Evolutionary conservation across 1,140 invertebrate genomes (phyloP), one percentile per base, ranked within the genome.

Genomic region (Rhagoletis pomonella): DNA sequence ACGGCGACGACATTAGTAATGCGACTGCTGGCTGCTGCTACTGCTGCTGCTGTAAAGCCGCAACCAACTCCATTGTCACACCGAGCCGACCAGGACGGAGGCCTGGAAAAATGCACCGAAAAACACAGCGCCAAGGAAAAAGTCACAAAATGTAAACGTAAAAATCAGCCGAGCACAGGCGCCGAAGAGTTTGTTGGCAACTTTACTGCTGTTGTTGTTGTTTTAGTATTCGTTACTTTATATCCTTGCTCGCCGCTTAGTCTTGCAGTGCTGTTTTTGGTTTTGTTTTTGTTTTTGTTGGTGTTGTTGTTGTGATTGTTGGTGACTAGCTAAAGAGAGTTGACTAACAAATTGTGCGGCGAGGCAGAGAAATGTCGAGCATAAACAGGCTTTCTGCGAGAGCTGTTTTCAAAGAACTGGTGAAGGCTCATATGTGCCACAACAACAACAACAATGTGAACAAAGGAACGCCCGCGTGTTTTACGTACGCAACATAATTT

Each of bases 1-100:
- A 87, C 88, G 81, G 67, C 88, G 86, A 88, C 86, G 86, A 86
- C 88, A 88, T 86, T 87, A 73, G 86, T 59, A 88, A 88, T 88
- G 86, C 81, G 88, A 88, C 88, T 88, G 81, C 59, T 88, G n/a
- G 47, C n/a, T n/a, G n/a, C n/a, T n/a, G n/a, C 73, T 19, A 42
- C 73, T 81, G 73, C 73, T 81, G 47, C 47, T 81, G 73, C n/a
- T 81, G 73, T 81, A 85, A 87, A 85, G 58, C 77, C 47, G 39
- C 59, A 59, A 88, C 77, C 69, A 73, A 81, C 86, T 87, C 77
- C 86, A 55, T 84, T 58, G 58, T 60, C 85, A 86, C 59, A 64
- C 87, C 87, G 84, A 88, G 73, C 29, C 29, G 62, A 86, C 84
- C 29, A 87, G 44, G 67, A 77, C 29, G 9, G 42, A 85, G 84